Base-by-base conservation (phyloP, 2,113 vertebrate genomes). In the Clarias macrocephalus region DNA sequence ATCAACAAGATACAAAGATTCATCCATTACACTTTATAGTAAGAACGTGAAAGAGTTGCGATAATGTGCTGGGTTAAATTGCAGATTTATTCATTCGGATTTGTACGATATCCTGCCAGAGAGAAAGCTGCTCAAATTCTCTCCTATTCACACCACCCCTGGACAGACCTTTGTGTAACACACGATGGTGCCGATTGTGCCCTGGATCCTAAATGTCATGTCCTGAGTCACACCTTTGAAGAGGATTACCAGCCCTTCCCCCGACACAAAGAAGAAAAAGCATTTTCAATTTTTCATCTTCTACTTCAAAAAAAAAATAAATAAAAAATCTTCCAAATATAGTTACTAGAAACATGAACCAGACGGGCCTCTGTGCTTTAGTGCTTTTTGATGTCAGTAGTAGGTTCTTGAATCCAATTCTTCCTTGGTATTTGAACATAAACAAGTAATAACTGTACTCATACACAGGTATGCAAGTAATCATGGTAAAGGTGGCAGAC, bases 201-300 rank as follows among this genome's bases (percentile, higher is more conserved):
- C 86, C 57, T 81, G 56, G 80, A 85, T 87, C 72, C 77, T 85
- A 92, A 92, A 92, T 89, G 91, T 89, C 90, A 90, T 73, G 56
- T 87, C 86, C 84, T 84, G 87, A 89, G 85, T 88, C 79, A 88
- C 81, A 73, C 83, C 90, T 91, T 91, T 91, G 90, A 90, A 91
- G 88, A 85, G 80, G 76, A 72, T 33, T 28, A 54, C 87, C 25
- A 80, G 54, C 52, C 72, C 70, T 37, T 52, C 79, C 73, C 57
- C 65, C 30, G 70, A 52, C 33, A 30, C 75, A 60, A 87, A 83
- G 59, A 86, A 87, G 68, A 85, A 83, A 89, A 88, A 82, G 73
- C 83, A 63, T 77, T 79, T 82, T 86, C 33, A 84, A 85, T 89
- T 85, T 89, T 90, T 91, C 73, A 91, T 91, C 84, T 84, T 33